Percentiles rank a stretch among this genome's conserved stretches.
Evolutionary conservation across 1,140 invertebrate genomes (phyloP).

Genomic region (Bombus pyrosoma): DNA sequence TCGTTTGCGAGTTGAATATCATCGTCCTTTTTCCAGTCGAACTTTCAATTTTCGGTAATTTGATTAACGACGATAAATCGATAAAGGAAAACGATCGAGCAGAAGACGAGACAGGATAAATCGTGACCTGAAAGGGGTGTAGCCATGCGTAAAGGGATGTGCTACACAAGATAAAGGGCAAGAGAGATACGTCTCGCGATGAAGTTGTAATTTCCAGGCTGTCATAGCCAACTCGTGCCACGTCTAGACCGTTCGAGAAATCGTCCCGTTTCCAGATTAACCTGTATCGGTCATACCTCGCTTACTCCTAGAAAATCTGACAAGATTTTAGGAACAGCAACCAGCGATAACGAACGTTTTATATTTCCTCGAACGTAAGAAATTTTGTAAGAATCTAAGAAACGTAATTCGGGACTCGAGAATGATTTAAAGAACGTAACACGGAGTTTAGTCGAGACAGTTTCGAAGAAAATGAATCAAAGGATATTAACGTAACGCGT

Average conservation of each 20-base stretch:
- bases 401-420: too few species aligned
- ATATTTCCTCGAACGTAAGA: too few species aligned
- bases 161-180: slow-evolving; percentile 28
- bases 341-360: background rate
- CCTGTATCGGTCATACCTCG: background rate
- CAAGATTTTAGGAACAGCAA: background rate
- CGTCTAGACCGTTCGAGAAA: background rate
- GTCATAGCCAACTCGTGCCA: slow-evolving; percentile 70
- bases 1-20: too few species aligned
- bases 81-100: background rate
- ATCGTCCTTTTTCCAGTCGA: too few species aligned
- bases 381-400: too few species aligned
- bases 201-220: slow-evolving; percentile 77
- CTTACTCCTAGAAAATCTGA: background rate
- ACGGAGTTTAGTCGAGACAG: too few species aligned
- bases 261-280: slow-evolving; percentile 50
- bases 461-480: too few species aligned
- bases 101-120: background rate
- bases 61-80: background rate
- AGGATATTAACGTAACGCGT: too few species aligned
- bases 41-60: background rate
- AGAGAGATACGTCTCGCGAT: slow-evolving; percentile 69
- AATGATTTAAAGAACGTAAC: too few species aligned
- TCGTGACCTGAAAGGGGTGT: background rate
- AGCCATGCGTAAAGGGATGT: slow-evolving; percentile 7